Evolutionary conservation across 2,888 invertebrate species (phyloP), one percentile per base, ranked within the genome.

Genomic region (Cremastobaeus sp.): DNA sequence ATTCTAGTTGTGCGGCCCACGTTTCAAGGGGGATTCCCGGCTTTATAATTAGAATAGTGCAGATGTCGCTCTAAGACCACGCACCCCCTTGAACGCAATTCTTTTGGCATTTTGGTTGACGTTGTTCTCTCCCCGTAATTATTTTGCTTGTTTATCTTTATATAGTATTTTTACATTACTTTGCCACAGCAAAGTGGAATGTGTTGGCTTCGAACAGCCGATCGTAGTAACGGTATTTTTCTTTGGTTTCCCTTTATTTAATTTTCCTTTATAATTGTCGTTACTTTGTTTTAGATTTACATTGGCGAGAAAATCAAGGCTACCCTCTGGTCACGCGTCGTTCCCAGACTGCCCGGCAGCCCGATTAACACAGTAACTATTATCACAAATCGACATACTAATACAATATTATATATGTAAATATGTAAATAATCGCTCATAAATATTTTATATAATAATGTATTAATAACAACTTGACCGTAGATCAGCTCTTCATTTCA

Each of bases 311-410:
- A 60, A 68, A 52, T 66, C 66, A 43, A 11, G 39, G 55, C 73
- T 45, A 50, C 70, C 64, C 55, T 74, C 64, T 74, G 68, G 64
- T 54, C 34, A 62, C 69, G 47, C 54, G 54, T 32, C 21, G 65
- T 82, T 80, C 81, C 85, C 86, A 85, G 85, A 86, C 86, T 86
- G 86, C 86, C 86, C 86, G 82, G 83, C 85, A 83, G 85, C 77
- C 83, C 83, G 82, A 84, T 78, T 77, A 76, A 73, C 74, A 80
- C 81, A 69, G 57, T 72, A 85, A 84, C 84, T 82, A 82, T 79
- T 81, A 79, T 85, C 83, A 85, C 84, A 85, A 85, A 84, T 78
- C 74, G 76, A 80, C 78, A 78, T 82, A 82, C 84, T 85, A 85
- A 83, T 85, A 84, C 83, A 82, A 77, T 83, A 81, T 82, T 71